Percentiles rank a stretch among this genome's conserved stretches.
Evolutionary conservation across 2,888 invertebrate genomes (phyloP).

Genomic region (Lumbricus terrestris): DNA sequence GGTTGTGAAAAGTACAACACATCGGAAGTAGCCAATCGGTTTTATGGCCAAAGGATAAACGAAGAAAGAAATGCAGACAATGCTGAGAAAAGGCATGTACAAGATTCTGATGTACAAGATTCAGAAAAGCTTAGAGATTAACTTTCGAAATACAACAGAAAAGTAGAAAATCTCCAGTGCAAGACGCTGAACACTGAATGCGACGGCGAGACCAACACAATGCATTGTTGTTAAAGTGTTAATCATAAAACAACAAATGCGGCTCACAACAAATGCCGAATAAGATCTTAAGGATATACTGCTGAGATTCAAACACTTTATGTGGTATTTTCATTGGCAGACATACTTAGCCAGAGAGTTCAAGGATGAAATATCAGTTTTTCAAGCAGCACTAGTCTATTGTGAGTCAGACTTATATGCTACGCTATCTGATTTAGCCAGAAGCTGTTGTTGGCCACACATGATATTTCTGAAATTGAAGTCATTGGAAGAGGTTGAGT

Average conservation of each 20-base stretch:
- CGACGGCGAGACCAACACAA: background rate
- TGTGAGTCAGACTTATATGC: too few relatives aligned
- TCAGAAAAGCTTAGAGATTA: constrained; percentile 18
- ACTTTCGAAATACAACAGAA: constrained; percentile 31
- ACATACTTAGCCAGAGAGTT: constrained; percentile 52
- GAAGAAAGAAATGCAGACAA: background rate
- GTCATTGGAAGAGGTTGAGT: constrained; percentile 46
- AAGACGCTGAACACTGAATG: background rate
- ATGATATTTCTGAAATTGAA: constrained; percentile 53
- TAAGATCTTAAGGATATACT: background rate
- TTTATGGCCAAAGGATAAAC: background rate
- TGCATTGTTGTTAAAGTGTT: too few relatives aligned
- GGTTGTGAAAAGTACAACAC: background rate
- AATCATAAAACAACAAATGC: background rate
- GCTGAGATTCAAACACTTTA: background rate
- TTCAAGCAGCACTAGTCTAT: too few relatives aligned
- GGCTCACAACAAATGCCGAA: background rate
- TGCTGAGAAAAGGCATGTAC: background rate
- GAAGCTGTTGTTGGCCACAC: constrained; percentile 52
- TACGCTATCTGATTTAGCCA: constrained; percentile 52
- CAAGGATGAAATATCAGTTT: constrained; percentile 50
- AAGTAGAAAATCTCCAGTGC: background rate
- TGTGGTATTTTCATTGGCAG: constrained; percentile 55
- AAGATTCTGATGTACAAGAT: too few relatives aligned
- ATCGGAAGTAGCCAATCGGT: background rate